Conservation (phyloP, 1,140 invertebrate species). For the Hypsibius dujardini region DNA sequence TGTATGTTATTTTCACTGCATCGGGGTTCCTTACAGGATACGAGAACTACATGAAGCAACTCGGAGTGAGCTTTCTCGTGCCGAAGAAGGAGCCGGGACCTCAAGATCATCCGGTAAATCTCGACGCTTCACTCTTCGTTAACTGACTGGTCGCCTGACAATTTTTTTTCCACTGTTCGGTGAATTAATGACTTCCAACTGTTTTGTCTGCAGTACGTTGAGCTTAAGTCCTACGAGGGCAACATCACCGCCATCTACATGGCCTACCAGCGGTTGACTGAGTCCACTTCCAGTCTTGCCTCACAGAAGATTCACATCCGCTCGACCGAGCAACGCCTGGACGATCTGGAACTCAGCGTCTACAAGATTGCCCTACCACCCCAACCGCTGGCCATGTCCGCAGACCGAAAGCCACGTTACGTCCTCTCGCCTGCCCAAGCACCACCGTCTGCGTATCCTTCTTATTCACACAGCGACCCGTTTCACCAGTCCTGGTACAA, state of each 20-base stretch:
- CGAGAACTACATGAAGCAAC: not conserved
- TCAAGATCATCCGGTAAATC: not conserved
- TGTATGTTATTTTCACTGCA: not conserved
- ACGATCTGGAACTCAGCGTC: no score
- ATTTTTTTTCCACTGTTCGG: not conserved
- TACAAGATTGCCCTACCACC: no score
- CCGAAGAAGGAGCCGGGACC: not conserved
- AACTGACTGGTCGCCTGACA: no score
- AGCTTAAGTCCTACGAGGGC: conserved; percentile 1
- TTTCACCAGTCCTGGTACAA: no score
- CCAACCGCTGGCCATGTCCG: no score
- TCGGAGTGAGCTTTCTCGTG: not conserved
- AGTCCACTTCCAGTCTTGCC: no score
- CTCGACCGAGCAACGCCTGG: no score
- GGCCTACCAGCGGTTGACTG: not conserved
- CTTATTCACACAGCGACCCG: no score
- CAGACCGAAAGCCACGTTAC: no score
- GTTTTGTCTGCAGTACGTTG: conserved; percentile 9
- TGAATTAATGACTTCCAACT: not conserved
- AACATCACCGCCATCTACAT: not conserved
- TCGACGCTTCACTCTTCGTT: not conserved
- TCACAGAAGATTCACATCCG: no score
- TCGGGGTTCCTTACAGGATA: not conserved
- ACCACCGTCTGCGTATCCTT: no score
- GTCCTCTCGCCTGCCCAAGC: no score